Evolutionary conservation across 1,140 invertebrate species (phyloP).

Genomic region (Drosophila kikkawai): DNA sequence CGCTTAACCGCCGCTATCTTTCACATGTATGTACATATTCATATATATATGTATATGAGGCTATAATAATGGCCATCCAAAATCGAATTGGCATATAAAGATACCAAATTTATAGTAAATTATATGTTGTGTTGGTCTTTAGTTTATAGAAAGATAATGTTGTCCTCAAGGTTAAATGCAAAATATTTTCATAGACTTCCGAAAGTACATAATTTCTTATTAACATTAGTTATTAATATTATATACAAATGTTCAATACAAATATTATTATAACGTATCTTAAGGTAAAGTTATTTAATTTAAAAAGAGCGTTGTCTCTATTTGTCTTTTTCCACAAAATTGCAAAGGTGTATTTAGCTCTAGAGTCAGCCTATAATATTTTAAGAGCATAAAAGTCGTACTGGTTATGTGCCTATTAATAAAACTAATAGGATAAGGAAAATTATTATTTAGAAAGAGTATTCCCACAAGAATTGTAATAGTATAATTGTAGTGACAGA

Average conservation of each 20-base stretch:
- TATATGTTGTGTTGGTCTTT: not conserved
- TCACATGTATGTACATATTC: not conserved
- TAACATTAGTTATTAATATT: not conserved
- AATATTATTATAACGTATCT: not conserved
- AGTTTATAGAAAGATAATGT: not conserved
- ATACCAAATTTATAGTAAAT: not conserved
- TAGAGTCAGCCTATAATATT: no score
- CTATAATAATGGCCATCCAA: not conserved
- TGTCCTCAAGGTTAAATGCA: not conserved
- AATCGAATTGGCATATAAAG: not conserved
- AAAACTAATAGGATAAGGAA: no score
- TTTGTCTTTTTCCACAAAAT: no score
- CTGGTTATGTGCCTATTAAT: no score
- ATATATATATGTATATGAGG: not conserved
- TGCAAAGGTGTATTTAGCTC: no score
- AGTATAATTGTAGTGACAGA: no score
- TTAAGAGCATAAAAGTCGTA: no score
- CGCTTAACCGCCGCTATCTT: slow-evolving; percentile 21
- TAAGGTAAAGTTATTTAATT: not conserved
- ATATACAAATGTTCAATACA: no score
- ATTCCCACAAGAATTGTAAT: no score
- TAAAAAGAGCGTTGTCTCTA: no score
- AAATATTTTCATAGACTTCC: not conserved
- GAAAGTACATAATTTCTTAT: not conserved
- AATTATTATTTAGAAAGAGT: no score